phyloP scores from a whole-genome alignment of 2,113 vertebrate genomes.

The Dermatemys mawii region DNA sequence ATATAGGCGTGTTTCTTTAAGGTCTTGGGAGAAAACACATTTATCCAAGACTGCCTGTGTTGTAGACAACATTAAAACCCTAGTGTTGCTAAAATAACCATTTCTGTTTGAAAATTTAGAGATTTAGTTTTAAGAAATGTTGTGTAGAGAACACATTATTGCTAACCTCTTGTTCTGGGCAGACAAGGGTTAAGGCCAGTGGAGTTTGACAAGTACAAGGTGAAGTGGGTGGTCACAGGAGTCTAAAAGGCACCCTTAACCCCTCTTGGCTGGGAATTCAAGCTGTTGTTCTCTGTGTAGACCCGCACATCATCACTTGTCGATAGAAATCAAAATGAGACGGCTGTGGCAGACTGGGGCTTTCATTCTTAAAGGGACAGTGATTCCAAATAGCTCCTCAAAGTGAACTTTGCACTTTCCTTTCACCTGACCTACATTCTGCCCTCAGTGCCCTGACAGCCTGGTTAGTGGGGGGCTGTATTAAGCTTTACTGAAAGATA shows the following conservation, averaged over 20 bases:
- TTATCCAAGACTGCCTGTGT: background rate
- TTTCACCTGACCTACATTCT: background rate
- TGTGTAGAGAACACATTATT: rapidly evolving
- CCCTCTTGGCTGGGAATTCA: conserved; percentile 74
- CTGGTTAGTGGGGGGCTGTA: rapidly evolving
- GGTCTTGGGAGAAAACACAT: background rate
- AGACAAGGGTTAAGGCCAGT: conserved; percentile 5
- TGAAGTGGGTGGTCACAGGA: conserved; percentile 75
- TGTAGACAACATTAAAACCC: background rate
- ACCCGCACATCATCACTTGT: conserved; percentile 68
- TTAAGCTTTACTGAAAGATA: rapidly evolving
- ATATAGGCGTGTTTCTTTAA: background rate
- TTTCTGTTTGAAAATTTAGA: rapidly evolving
- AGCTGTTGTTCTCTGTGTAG: conserved; percentile 60
- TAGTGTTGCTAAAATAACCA: background rate
- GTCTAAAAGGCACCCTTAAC: conserved; percentile 71
- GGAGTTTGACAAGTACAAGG: conserved; percentile 28
- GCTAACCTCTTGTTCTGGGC: rapidly evolving
- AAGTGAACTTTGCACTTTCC: background rate
- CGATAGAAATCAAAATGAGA: conserved; percentile 62
- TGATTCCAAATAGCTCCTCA: background rate
- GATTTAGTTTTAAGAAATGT: rapidly evolving
- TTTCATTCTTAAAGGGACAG: conserved; percentile 44
- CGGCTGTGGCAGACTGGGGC: background rate
- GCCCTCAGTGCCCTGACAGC: background rate